Evolutionary conservation across 2,888 invertebrate species (phyloP), one percentile per base, ranked within the genome.

Genomic region (Eumacrocentrus americanus): DNA sequence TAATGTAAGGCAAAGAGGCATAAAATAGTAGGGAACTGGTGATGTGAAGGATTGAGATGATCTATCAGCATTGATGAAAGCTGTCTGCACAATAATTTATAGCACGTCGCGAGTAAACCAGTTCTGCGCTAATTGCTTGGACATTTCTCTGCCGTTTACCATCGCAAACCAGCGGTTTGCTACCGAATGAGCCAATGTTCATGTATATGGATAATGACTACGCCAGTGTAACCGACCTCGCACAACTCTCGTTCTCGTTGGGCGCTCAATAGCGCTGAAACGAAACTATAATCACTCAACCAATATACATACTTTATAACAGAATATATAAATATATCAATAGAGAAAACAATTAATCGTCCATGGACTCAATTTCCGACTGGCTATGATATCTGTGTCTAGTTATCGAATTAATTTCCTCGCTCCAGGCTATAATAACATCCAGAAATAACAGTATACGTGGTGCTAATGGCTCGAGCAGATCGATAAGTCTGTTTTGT

Each of bases 51-150:
- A 46, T 35, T 22, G 42, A 25, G 51, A 60, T 54, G 35, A 40
- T 20, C 14, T 56, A 46, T 54, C 48, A 55, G 34, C 18, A 44
- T 46, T 37, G 60, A 54, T 60, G 47, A 50, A 60, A 48, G 20
- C 38, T 34, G 48, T 58, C 62, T 47, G 60, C 20, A 48, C 55
- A 55, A 51, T 57, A 58, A 66, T 58, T 63, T 68, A 63, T 63
- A 57, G 60, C 47, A 34, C 50, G 38, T 60, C 42, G n/a, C n/a
- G 61, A 57, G 59, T 48, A 63, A 73, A 74, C 73, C 72, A 72
- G 73, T 74, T 73, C 65, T 60, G 52, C 64, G 64, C 69, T 74
- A 74, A 74, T 73, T 72, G 69, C 68, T 64, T 53, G 59, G 64
- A 67, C 65, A 69, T 68, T 66, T 70, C 64, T 64, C 58, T 60